Percentiles rank a stretch among this genome's conserved stretches.
These are phyloP conservation scores for Agrypnus murinus DNA, from an alignment of 2,888 invertebrate species.

Conservation along the genomic window DNA sequence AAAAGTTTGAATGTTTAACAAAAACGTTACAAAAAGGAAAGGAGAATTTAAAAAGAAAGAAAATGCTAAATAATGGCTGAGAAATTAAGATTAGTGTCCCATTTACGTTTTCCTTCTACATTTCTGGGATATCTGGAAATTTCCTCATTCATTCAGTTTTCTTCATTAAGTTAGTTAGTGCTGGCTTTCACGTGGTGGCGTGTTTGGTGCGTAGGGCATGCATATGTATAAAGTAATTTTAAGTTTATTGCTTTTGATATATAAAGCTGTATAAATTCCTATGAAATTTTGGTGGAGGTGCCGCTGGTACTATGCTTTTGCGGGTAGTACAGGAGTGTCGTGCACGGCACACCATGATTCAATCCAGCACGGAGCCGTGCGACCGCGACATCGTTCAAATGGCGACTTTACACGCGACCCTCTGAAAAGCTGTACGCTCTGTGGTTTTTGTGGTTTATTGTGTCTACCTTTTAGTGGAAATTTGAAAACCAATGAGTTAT, in stretches of 20 bases:
- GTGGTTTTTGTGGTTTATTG: constrained; percentile 41
- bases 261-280: constrained; percentile 8
- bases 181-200: constrained; percentile 4
- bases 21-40: too few relatives aligned
- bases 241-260: neutral
- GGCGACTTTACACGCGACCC: constrained; percentile 50
- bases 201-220: neutral
- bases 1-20: too few relatives aligned
- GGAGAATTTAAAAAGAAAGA: too few relatives aligned
- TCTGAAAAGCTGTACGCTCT: constrained; percentile 38
- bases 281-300: constrained; percentile 33
- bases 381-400: constrained; percentile 50
- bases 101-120: too few relatives aligned
- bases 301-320: constrained; percentile 21
- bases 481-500: constrained; percentile 35
- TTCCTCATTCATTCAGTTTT: constrained; percentile 2
- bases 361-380: constrained; percentile 48
- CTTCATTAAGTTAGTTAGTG: neutral
- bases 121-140: too few relatives aligned
- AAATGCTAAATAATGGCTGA: too few relatives aligned
- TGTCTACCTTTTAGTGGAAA: constrained; percentile 34
- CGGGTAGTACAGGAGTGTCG: constrained; percentile 42
- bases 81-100: too few relatives aligned
- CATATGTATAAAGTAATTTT: constrained; percentile 24
- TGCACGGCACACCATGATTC: constrained; percentile 52